Conservation (phyloP, 2,888 invertebrate genomes). For the Troglohyphantes excavatus region DNA sequence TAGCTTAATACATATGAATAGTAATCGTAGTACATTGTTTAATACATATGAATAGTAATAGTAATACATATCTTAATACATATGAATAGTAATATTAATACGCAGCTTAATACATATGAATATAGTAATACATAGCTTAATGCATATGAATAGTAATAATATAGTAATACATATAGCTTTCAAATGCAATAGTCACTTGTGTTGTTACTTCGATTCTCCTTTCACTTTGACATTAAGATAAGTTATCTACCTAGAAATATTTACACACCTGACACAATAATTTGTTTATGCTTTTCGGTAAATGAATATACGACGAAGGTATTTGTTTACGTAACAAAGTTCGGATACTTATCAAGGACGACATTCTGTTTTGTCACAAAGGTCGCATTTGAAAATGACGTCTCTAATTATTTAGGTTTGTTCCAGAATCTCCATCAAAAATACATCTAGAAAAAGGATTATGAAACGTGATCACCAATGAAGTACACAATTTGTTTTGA, state of each 20-base stretch:
- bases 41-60: too few species aligned
- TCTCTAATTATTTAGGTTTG: not conserved
- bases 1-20: too few species aligned
- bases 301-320: not conserved
- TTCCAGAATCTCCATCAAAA: not conserved
- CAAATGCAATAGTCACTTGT: too few species aligned
- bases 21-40: too few species aligned
- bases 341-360: not conserved
- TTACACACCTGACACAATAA: not conserved
- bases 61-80: too few species aligned
- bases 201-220: too few species aligned
- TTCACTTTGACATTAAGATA: not conserved
- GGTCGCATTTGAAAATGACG: not conserved
- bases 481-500: too few species aligned
- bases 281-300: not conserved
- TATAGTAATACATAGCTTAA: too few species aligned
- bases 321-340: not conserved
- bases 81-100: too few species aligned
- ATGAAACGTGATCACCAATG: not conserved
- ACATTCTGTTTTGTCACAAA: not conserved
- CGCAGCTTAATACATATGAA: too few species aligned
- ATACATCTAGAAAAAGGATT: not conserved
- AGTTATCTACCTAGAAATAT: not conserved
- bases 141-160: too few species aligned
- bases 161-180: too few species aligned